These are phyloP conservation scores for Drosophila sturtevanti DNA, from an alignment of 1,140 invertebrate species.

Conservation along the genomic window DNA sequence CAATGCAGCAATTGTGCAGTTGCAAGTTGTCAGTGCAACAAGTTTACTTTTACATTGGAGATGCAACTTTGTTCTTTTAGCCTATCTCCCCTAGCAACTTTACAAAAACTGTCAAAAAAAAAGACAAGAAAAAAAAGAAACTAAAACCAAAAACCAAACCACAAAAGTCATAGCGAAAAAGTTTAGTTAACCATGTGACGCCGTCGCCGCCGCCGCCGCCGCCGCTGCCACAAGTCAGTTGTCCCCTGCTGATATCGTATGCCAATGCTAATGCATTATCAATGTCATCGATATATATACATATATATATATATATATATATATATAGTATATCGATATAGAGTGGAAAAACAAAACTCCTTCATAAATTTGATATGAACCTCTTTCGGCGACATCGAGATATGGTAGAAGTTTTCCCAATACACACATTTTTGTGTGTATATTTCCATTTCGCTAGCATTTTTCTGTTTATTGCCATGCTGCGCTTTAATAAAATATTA, in stretches of 20 bases:
- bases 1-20: constrained; percentile 20
- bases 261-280: constrained; percentile 36
- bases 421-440: background rate
- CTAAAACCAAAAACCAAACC: constrained; percentile 42
- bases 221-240: background rate
- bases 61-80: constrained; percentile 56
- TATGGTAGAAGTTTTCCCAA: background rate
- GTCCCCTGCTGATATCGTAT: background rate
- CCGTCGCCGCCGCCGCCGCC: background rate
- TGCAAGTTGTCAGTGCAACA: constrained; percentile 71
- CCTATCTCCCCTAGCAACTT: background rate
- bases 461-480: constrained; percentile 49
- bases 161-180: constrained; percentile 63
- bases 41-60: constrained; percentile 37
- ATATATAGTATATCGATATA: background rate
- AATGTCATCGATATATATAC: constrained; percentile 31
- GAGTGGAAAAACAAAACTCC: background rate
- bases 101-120: background rate
- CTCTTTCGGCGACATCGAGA: constrained; percentile 26
- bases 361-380: constrained; percentile 55
- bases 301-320: too few species aligned
- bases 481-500: constrained; percentile 78
- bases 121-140: too few species aligned
- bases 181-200: constrained; percentile 23
- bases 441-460: constrained; percentile 1